A percentile compares a stretch with the other conserved stretches of the same genome.
Evolutionary conservation across 2,113 vertebrate genomes (phyloP).

Genomic region (Gallinago paraguaiae): DNA sequence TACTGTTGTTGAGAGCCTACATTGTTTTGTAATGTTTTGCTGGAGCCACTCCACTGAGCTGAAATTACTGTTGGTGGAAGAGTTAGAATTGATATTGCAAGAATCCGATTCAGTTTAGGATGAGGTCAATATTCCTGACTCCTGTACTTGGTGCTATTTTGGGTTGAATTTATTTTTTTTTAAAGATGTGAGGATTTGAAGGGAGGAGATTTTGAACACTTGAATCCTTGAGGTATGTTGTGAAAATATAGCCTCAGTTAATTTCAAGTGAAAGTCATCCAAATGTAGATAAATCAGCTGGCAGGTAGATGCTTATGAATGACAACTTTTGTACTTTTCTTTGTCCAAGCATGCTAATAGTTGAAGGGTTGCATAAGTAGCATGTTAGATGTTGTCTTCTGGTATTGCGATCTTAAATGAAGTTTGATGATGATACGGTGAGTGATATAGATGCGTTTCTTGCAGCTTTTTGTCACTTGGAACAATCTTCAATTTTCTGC

Average conservation of each 20-base stretch:
- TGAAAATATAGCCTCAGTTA: neutral
- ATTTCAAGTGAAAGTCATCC: neutral
- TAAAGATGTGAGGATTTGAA: neutral
- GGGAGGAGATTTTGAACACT: neutral
- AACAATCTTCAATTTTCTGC: neutral
- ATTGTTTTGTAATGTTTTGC: neutral
- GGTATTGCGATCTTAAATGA: neutral
- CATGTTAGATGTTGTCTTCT: neutral
- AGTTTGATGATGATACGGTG: neutral
- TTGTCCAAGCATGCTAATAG: neutral
- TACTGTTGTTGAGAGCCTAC: neutral
- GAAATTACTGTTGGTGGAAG: neutral
- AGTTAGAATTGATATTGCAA: neutral
- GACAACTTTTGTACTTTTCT: neutral
- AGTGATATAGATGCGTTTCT: neutral
- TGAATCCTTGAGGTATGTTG: neutral
- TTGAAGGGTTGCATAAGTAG: neutral
- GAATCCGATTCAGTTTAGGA: neutral
- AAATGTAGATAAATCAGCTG: neutral
- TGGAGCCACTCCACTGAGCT: neutral
- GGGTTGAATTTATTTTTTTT: neutral
- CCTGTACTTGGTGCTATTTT: neutral
- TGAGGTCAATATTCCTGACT: neutral
- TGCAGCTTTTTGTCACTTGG: neutral
- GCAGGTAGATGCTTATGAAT: neutral